Conservation (phyloP, 2,113 vertebrate genomes). For the Cyprinodon variegatus region DNA sequence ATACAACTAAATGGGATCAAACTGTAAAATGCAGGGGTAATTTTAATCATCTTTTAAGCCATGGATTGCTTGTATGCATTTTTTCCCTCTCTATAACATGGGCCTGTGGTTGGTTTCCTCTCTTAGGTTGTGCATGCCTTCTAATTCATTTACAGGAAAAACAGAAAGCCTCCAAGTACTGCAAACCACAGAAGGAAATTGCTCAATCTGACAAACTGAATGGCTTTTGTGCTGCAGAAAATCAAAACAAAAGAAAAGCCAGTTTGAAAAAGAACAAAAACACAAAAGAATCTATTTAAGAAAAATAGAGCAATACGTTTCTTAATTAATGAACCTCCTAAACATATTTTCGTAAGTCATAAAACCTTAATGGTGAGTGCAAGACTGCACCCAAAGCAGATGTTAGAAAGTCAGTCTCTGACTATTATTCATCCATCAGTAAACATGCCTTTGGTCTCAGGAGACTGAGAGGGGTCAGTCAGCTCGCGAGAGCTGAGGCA, state of each 20-base stretch:
- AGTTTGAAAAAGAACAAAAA: neutral
- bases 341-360: neutral
- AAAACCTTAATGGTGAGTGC: neutral
- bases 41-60: neutral
- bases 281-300: neutral
- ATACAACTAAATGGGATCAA: neutral
- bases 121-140: neutral
- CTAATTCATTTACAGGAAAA: neutral
- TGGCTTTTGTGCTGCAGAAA: neutral
- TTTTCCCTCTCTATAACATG: neutral
- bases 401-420: neutral
- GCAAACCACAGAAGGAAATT: neutral
- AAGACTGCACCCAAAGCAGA: neutral
- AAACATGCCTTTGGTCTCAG: slow-evolving; percentile 12
- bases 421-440: slow-evolving; percentile 1
- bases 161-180: neutral
- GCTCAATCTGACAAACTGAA: neutral
- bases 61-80: neutral
- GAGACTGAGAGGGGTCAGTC: slow-evolving; percentile 22
- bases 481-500: slow-evolving; percentile 5
- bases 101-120: neutral
- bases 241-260: neutral
- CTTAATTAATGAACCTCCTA: neutral
- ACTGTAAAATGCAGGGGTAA: neutral
- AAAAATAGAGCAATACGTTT: neutral